A percentile compares a stretch with the other conserved stretches of the same genome.
phyloP scores from a whole-genome alignment of 2,113 vertebrate genomes.

The Columbina picui region DNA sequence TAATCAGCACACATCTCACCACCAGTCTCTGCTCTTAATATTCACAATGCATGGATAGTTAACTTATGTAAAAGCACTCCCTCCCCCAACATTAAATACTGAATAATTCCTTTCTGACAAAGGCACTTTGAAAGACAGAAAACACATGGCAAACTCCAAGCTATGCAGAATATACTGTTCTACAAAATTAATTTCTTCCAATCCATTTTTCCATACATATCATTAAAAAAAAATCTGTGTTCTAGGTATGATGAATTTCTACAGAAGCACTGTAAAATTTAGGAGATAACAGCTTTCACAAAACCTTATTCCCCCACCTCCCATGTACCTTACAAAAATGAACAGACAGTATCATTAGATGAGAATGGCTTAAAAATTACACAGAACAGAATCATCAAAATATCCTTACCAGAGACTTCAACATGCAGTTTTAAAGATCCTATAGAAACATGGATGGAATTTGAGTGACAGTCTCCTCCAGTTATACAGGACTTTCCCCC shows the following conservation, averaged over 20 bases:
- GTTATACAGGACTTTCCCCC: neutral
- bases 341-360: neutral
- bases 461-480: neutral
- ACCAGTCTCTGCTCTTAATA: neutral
- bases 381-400: neutral
- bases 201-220: neutral
- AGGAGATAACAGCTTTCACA: neutral
- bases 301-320: neutral
- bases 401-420: neutral
- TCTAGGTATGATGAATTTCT: neutral
- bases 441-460: neutral
- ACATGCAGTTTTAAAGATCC: neutral
- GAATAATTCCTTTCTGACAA: neutral
- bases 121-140: neutral
- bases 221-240: neutral
- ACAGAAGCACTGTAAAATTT: neutral
- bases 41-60: slow-evolving; percentile 10
- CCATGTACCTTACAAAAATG: neutral
- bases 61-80: neutral
- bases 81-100: slow-evolving; percentile 2
- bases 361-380: neutral
- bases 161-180: neutral
- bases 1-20: neutral
- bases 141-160: neutral
- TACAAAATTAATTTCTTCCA: neutral